Evolutionary conservation across 2,888 invertebrate genomes (phyloP).

Genomic region (Mactromeris polynyma): DNA sequence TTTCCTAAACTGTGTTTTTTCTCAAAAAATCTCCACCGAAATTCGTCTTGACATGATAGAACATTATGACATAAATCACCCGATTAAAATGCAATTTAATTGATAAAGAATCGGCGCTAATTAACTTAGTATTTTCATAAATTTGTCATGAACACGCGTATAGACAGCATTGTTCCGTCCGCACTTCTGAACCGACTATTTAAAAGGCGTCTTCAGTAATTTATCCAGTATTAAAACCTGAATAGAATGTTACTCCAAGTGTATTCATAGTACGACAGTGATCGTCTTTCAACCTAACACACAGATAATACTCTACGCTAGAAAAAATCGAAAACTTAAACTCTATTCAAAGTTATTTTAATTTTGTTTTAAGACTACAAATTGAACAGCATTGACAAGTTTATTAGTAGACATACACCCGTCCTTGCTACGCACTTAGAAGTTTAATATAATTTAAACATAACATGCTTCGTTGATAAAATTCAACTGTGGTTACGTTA

Average conservation of each 20-base stretch:
- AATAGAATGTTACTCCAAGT: neutral
- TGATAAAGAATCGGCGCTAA: slow-evolving; percentile 40
- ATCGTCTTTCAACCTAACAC: neutral
- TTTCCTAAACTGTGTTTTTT: slow-evolving; percentile 8
- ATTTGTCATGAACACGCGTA: slow-evolving; percentile 36
- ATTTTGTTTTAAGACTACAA: neutral
- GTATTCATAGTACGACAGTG: neutral
- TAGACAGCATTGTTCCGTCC: neutral
- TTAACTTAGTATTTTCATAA: slow-evolving; percentile 31
- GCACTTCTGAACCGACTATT: neutral
- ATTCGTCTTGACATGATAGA: slow-evolving; percentile 14
- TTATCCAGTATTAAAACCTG: neutral
- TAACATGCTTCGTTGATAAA: neutral
- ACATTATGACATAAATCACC: slow-evolving; percentile 20
- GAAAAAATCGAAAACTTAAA: neutral
- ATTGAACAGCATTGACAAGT: neutral
- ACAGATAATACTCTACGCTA: neutral
- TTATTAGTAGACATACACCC: neutral
- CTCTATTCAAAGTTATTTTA: neutral
- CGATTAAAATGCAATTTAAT: slow-evolving; percentile 37
- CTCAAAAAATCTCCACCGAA: slow-evolving; percentile 15
- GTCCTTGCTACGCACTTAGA: neutral
- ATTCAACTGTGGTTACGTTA: neutral
- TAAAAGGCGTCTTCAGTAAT: neutral
- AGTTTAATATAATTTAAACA: neutral